Percentiles rank a stretch among this genome's conserved stretches.
These are phyloP conservation scores for Coptodon bakossiorum DNA, from an alignment of 2,113 vertebrate species.

Conservation along the genomic window DNA sequence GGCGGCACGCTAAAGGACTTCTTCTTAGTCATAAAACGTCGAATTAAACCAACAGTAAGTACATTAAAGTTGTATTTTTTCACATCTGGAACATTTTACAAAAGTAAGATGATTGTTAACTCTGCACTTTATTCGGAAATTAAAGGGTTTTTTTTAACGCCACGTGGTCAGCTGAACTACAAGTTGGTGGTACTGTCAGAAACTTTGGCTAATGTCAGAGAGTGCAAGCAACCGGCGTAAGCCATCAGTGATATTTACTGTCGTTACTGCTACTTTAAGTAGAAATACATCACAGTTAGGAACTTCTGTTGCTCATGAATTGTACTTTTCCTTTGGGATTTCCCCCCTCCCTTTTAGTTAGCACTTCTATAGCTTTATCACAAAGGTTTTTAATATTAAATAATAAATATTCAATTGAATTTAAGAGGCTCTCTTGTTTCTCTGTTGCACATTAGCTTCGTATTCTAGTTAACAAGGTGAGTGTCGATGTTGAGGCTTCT, in stretches of 20 bases:
- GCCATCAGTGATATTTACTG: not conserved
- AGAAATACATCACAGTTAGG: not conserved
- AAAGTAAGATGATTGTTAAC: not conserved
- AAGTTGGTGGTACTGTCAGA: constrained; percentile 40
- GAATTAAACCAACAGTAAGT: constrained; percentile 56
- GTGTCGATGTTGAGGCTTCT: not conserved
- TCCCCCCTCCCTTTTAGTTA: not conserved
- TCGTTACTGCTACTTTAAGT: not conserved
- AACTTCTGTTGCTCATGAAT: not conserved
- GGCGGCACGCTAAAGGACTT: not conserved
- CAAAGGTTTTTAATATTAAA: not conserved
- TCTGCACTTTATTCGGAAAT: not conserved
- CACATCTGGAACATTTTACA: accelerated
- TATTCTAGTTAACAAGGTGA: constrained; percentile 18
- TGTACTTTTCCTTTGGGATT: not conserved
- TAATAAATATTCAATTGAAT: not conserved
- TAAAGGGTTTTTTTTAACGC: not conserved
- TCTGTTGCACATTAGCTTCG: not conserved
- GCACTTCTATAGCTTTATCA: not conserved
- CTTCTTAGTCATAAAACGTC: constrained; percentile 28
- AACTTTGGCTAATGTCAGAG: not conserved
- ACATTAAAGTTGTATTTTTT: not conserved
- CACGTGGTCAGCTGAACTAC: constrained; percentile 49
- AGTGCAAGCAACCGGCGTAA: not conserved
- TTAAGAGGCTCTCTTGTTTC: not conserved